phyloP scores from a whole-genome alignment of 2,888 invertebrate species.

The Alcis repandata region DNA sequence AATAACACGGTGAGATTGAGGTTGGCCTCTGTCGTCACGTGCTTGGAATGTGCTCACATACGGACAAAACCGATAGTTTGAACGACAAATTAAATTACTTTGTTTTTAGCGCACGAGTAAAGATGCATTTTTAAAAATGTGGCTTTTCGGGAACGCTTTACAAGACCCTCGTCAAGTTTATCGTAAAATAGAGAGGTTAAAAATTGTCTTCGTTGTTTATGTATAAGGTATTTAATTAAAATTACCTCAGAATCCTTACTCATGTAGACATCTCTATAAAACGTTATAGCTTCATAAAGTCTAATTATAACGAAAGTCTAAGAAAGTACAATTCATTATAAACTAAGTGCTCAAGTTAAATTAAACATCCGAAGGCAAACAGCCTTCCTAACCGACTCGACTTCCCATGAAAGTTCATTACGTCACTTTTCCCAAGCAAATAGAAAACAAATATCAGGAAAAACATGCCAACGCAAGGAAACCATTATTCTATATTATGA shows the following conservation, averaged over 20 bases:
- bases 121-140: neutral
- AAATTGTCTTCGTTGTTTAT: neutral
- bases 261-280: slow-evolving; percentile 28
- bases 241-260: slow-evolving; percentile 5
- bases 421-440: slow-evolving; percentile 37
- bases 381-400: slow-evolving; percentile 30
- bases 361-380: slow-evolving; percentile 34
- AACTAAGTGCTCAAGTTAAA: slow-evolving; percentile 37
- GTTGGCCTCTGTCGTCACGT: slow-evolving; percentile 64
- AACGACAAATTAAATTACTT: slow-evolving; percentile 30
- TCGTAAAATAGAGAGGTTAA: neutral
- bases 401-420: slow-evolving; percentile 39
- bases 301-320: slow-evolving; percentile 30
- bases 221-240: neutral
- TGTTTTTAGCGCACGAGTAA: neutral
- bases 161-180: neutral
- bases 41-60: slow-evolving; percentile 58
- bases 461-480: slow-evolving; percentile 40
- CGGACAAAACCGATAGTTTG: slow-evolving; percentile 55
- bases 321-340: slow-evolving; percentile 36
- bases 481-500: slow-evolving; percentile 42
- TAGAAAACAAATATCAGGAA: slow-evolving; percentile 40
- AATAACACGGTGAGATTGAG: slow-evolving; percentile 78
- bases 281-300: slow-evolving; percentile 31
- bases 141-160: neutral